phyloP scores from a whole-genome alignment of 2,797 vertebrate genomes.

The Balearica regulorum region DNA sequence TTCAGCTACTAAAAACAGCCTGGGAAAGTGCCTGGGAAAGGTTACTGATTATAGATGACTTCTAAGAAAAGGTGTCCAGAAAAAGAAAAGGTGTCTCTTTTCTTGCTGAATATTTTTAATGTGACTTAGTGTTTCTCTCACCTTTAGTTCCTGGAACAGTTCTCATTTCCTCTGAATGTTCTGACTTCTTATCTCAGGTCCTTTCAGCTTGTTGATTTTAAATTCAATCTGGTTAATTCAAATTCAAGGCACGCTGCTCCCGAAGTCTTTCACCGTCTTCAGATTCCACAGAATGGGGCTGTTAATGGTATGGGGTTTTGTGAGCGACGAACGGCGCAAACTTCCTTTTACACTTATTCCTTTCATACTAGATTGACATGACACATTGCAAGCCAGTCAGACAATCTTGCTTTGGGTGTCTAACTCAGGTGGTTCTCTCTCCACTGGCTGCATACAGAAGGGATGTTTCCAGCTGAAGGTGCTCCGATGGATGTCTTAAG shows the following conservation, averaged over 20 bases:
- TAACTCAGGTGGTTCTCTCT: neutral
- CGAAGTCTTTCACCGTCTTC: neutral
- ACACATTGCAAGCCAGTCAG: neutral
- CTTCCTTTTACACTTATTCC: neutral
- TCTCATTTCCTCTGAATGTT: conserved; percentile 53
- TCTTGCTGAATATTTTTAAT: conserved; percentile 44
- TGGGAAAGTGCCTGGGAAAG: conserved; percentile 34
- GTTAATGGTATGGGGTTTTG: neutral
- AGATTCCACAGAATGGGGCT: neutral
- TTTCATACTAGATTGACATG: neutral
- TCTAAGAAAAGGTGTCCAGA: conserved; percentile 22
- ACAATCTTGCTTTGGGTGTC: neutral
- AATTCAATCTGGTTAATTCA: conserved; percentile 47
- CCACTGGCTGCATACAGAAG: neutral
- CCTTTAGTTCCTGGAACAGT: conserved; percentile 54
- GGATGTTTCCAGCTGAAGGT: neutral
- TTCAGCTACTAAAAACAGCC: conserved; percentile 46
- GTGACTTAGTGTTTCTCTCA: conserved; percentile 45
- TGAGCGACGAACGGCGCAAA: neutral
- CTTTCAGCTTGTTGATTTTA: conserved; percentile 56
- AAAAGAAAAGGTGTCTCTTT: conserved; percentile 29
- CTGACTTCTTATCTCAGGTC: conserved; percentile 47
- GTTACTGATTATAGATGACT: conserved; percentile 31
- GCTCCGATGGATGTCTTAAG: neutral
- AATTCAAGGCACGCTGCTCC: conserved; percentile 12